Evolutionary conservation across 2,113 vertebrate species (phyloP), one percentile per base, ranked within the genome.

Genomic region (Scophthalmus maximus): DNA sequence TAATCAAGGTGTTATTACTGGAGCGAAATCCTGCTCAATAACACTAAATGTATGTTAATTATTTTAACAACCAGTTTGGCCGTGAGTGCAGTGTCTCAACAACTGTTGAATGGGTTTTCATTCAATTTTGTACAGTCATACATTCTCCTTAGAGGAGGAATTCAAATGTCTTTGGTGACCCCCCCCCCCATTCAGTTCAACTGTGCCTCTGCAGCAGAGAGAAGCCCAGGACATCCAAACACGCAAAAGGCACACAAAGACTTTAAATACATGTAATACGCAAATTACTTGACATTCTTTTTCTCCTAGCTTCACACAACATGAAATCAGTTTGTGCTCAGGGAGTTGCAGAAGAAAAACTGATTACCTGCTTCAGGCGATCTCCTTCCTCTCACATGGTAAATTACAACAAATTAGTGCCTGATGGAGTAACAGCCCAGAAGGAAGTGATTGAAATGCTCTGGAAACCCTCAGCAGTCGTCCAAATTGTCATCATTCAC

Each of bases 401-500:
- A 32, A 70, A 44, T 70, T 61, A 50, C 1, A 8, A 61, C 55
- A 74, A 59, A 68, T 63, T 47, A 57, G 50, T 26, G 61, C 34
- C 51, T 76, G 57, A 60, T 34, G 20, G 53, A 59, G 14, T 20
- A 42, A 44, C 38, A 68, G 46, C 27, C 0, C 18, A 56, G 44
- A 56, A 23, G 15, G 30, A 62, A 73, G 52, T 77, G 32, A 75
- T 15, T 56, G 47, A 47, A 71, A 57, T 50, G 10, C 55, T 71
- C 42, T 81, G 50, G 34, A 80, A 84, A 36, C 34, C 25, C 51
- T 46, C 29, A 62, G 71, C 52, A 59, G 25, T 51, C 51, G 20
- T 36, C 23, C 68, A 46, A n/a, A 34, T 65, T n/a, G 23, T 60
- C 46, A 57, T 64, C 42, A 63, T 78, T 84, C 34, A 53, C 5